phyloP scores from a whole-genome alignment of 2,888 invertebrate species.

The Nysson spinosus region DNA sequence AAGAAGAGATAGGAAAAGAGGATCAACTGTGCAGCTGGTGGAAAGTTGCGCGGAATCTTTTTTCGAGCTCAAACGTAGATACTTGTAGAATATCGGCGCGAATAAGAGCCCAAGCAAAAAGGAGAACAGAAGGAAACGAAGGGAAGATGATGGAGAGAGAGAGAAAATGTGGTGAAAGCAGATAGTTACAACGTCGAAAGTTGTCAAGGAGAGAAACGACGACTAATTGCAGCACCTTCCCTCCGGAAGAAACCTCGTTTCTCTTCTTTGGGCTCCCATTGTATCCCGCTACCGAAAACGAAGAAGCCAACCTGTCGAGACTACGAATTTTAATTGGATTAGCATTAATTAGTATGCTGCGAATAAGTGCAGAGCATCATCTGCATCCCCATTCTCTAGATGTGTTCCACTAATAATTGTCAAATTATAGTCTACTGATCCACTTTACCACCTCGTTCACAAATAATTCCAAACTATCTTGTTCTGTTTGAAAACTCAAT shows the following conservation, averaged over 20 bases:
- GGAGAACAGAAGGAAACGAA: background rate
- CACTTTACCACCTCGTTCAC: too few relatives aligned
- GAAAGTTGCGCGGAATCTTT: constrained; percentile 27
- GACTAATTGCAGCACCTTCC: constrained; percentile 45
- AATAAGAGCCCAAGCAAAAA: constrained; percentile 3
- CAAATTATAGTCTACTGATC: too few relatives aligned
- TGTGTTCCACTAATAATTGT: too few relatives aligned
- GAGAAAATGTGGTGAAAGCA: background rate
- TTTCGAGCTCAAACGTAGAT: constrained; percentile 1
- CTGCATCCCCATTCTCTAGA: too few relatives aligned
- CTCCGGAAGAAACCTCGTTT: constrained; percentile 12
- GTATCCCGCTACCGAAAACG: background rate
- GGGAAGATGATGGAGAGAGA: background rate
- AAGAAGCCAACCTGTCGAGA: constrained; percentile 2
- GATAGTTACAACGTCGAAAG: constrained; percentile 14
- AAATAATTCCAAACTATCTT: too few relatives aligned
- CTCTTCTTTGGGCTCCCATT: constrained; percentile 29
- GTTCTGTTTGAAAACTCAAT: constrained; percentile 6
- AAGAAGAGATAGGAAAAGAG: background rate
- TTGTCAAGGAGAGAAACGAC: constrained; percentile 30
- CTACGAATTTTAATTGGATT: constrained; percentile 47
- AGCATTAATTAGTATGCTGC: constrained; percentile 41
- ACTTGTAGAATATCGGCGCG: constrained; percentile 23
- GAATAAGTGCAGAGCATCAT: constrained; percentile 15
- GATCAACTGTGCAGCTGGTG: constrained; percentile 8